These are phyloP conservation scores for Mongoloraphidia duomilia DNA, from an alignment of 2,888 invertebrate species.

Conservation along the genomic window DNA sequence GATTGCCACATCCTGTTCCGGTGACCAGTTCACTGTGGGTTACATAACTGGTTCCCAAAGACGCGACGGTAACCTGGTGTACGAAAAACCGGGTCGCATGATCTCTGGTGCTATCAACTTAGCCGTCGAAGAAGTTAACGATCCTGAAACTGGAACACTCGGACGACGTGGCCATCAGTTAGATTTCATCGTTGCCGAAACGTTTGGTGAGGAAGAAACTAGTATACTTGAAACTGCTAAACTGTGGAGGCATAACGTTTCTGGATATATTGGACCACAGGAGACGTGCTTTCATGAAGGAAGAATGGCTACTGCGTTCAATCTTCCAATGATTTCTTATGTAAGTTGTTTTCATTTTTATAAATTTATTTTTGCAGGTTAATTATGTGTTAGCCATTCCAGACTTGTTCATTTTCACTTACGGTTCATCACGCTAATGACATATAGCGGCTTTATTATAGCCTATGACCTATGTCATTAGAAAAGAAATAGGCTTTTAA, in stretches of 20 bases:
- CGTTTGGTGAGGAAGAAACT: constrained; percentile 75
- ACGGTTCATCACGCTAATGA: no score
- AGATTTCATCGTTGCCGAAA: constrained; percentile 74
- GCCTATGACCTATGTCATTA: no score
- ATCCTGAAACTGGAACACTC: constrained; percentile 21
- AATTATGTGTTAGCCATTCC: no score
- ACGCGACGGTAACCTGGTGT: constrained; percentile 60
- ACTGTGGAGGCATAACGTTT: constrained; percentile 69
- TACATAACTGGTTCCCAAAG: constrained; percentile 77
- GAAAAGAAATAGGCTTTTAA: no score
- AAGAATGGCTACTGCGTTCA: constrained; percentile 84
- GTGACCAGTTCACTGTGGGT: constrained; percentile 58
- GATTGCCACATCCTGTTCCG: background rate
- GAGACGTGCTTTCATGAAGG: constrained; percentile 89
- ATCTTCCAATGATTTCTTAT: constrained; percentile 91
- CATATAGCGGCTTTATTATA: no score
- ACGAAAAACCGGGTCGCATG: constrained; percentile 58
- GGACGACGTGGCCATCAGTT: constrained; percentile 54
- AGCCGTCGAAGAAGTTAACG: constrained; percentile 71
- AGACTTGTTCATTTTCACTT: no score
- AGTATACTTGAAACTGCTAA: constrained; percentile 77
- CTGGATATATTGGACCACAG: constrained; percentile 80
- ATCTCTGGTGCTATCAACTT: constrained; percentile 76
- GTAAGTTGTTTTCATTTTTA: constrained; percentile 44
- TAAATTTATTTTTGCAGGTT: background rate